Percentiles rank a stretch among this genome's conserved stretches.
Conservation (phyloP, 2,888 invertebrate species). For the Rhagonycha fulva region DNA sequence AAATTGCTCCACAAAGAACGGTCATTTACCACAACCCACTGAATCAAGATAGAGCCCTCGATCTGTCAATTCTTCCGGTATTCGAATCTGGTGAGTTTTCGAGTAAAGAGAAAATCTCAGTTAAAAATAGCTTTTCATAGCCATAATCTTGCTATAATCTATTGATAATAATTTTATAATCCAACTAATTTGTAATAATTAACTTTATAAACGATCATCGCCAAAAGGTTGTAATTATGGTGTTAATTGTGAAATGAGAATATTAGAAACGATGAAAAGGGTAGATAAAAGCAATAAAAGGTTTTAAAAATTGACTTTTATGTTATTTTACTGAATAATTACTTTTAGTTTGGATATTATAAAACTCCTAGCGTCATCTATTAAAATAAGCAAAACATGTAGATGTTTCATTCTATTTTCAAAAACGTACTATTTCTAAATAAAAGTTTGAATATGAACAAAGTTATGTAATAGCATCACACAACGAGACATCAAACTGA, state of each 20-base stretch:
- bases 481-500: constrained; percentile 7
- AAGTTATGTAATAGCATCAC: constrained; percentile 9
- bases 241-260: background rate
- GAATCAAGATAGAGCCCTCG: background rate
- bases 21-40: background rate
- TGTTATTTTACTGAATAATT: background rate
- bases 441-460: background rate
- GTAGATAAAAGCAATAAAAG: constrained; percentile 1
- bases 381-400: background rate
- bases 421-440: background rate
- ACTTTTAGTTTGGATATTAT: background rate
- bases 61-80: background rate
- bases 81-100: background rate
- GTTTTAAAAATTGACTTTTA: background rate
- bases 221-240: background rate
- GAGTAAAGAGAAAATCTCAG: background rate
- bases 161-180: background rate
- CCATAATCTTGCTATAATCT: background rate
- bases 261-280: background rate
- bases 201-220: constrained; percentile 1
- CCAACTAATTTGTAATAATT: background rate
- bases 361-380: background rate
- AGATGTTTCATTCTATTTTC: background rate
- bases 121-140: background rate
- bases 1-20: background rate